Percentiles rank a stretch among this genome's conserved stretches.
Evolutionary conservation across 2,797 vertebrate species (phyloP).

Genomic region (Helostoma temminkii): DNA sequence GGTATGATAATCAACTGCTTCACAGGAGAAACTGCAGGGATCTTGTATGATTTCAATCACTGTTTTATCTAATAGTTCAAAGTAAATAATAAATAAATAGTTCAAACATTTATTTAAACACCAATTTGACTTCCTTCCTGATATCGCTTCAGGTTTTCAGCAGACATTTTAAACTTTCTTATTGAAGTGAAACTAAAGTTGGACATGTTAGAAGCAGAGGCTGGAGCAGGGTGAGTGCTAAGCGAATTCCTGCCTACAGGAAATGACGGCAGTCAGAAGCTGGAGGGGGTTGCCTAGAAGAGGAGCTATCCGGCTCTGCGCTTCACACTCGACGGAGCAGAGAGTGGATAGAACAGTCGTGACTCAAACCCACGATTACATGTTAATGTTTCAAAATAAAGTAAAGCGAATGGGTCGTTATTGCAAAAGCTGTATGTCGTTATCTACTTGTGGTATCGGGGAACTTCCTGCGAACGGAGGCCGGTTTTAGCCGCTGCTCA

Average conservation of each 20-base stretch:
- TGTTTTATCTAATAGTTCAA: too few relatives aligned
- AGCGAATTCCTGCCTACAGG: slow-evolving; percentile 47
- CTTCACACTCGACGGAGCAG: slow-evolving; percentile 37
- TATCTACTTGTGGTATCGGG: background rate
- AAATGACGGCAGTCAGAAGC: slow-evolving; percentile 56
- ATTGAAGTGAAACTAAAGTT: background rate
- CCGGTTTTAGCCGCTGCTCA: background rate
- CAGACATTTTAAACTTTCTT: background rate
- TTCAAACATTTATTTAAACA: too few relatives aligned
- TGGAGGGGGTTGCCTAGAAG: slow-evolving; percentile 29
- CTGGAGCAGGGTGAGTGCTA: slow-evolving; percentile 5
- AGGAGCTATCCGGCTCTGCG: slow-evolving; percentile 40
- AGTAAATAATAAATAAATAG: too few relatives aligned
- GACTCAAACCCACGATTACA: fast-evolving
- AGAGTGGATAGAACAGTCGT: background rate
- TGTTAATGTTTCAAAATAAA: slow-evolving; percentile 2
- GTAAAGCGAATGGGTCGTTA: fast-evolving
- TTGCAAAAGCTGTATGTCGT: fast-evolving
- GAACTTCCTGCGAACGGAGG: too few relatives aligned
- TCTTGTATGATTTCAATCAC: too few relatives aligned
- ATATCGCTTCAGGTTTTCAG: background rate
- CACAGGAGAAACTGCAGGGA: too few relatives aligned
- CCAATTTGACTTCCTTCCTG: too few relatives aligned
- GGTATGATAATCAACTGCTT: too few relatives aligned
- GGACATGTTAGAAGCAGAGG: background rate